Conservation (phyloP, 2,797 vertebrate species). For the Phrynocephalus vlangalii region DNA sequence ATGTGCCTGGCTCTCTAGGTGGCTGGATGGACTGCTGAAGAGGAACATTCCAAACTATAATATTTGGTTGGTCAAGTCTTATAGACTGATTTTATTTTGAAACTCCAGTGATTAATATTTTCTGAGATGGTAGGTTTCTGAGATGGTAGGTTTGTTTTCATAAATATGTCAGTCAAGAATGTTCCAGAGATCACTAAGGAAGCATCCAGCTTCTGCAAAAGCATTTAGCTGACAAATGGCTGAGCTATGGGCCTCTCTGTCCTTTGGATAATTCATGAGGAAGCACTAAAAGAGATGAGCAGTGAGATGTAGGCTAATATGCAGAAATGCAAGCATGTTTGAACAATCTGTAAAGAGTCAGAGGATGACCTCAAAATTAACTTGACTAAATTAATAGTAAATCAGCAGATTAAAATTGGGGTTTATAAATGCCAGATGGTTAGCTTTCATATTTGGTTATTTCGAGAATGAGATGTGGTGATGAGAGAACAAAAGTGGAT, state of each 20-base stretch:
- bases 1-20: neutral
- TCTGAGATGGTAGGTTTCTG: neutral
- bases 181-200: slow-evolving; percentile 3
- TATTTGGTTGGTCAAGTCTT: neutral
- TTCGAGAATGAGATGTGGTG: neutral
- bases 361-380: neutral
- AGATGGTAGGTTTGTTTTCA: neutral
- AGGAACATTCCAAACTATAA: neutral
- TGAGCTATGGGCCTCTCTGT: neutral
- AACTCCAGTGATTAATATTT: neutral
- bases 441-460: too few species aligned
- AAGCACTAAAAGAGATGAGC: neutral
- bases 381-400: neutral
- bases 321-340: neutral
- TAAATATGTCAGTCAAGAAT: neutral
- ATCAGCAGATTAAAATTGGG: neutral
- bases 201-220: neutral
- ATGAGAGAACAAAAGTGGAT: too few species aligned
- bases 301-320: neutral
- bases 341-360: neutral
- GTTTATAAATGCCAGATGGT: neutral
- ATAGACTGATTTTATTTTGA: neutral
- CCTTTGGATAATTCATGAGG: slow-evolving; percentile 9
- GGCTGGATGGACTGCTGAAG: neutral
- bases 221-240: neutral